Evolutionary conservation across 2,888 invertebrate genomes (phyloP).

Genomic region (Lasioglossum lativentre): DNA sequence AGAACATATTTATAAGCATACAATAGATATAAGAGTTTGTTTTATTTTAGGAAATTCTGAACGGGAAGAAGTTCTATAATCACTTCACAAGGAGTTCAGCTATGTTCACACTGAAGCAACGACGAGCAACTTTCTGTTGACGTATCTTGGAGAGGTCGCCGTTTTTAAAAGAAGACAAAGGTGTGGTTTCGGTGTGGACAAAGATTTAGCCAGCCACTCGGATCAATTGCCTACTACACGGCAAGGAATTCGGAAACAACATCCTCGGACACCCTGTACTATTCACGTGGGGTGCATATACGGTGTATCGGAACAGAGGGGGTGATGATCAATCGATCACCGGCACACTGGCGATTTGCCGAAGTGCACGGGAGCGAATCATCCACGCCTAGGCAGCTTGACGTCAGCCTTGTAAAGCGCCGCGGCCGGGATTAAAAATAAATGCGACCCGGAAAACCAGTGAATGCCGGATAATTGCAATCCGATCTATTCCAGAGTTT

Average conservation of each 20-base stretch:
- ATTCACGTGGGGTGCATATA: slow-evolving; percentile 6
- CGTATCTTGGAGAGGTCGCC: too few species aligned
- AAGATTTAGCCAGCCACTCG: neutral
- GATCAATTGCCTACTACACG: neutral
- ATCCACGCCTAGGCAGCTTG: slow-evolving; percentile 65
- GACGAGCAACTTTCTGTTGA: too few species aligned
- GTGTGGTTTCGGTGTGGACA: too few species aligned
- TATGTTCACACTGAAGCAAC: too few species aligned
- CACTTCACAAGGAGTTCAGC: too few species aligned
- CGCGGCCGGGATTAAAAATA: slow-evolving; percentile 66
- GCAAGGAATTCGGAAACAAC: neutral
- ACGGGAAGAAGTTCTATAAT: too few species aligned
- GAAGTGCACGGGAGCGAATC: slow-evolving; percentile 55
- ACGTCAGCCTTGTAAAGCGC: slow-evolving; percentile 62
- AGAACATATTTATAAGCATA: too few species aligned
- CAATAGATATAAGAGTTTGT: too few species aligned
- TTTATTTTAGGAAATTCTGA: too few species aligned
- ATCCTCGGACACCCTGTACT: neutral
- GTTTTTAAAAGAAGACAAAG: too few species aligned
- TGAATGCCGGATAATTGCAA: slow-evolving; percentile 62
- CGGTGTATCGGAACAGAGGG: slow-evolving; percentile 23
- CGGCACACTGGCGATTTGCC: slow-evolving; percentile 45
- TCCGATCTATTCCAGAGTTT: slow-evolving; percentile 44
- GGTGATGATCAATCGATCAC: slow-evolving; percentile 59
- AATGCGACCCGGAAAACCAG: slow-evolving; percentile 57